Evolutionary conservation across 2,113 vertebrate genomes (phyloP).

Genomic region (Paraplagusia blochii): DNA sequence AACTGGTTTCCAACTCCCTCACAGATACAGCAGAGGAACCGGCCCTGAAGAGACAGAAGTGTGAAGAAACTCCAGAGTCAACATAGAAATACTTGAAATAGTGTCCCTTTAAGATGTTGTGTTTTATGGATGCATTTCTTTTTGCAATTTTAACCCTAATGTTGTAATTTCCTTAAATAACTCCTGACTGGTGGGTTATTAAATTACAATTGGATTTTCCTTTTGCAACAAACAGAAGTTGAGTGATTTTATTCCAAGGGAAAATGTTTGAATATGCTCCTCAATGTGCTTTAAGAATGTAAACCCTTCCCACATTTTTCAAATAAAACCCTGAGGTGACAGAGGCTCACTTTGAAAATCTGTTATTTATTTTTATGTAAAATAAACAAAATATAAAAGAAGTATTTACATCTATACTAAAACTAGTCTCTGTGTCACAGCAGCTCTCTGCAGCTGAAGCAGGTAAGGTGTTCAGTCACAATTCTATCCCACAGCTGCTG

Average conservation of each 20-base stretch:
- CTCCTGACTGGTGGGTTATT: too few species aligned
- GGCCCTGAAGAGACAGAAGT: constrained; percentile 80
- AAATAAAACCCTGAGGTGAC: constrained; percentile 39
- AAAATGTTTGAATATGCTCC: too few species aligned
- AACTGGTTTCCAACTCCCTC: not conserved
- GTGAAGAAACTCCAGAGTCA: constrained; percentile 49
- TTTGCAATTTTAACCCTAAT: too few species aligned
- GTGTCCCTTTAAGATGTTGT: not conserved
- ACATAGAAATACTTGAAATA: constrained; percentile 3
- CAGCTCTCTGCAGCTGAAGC: not conserved
- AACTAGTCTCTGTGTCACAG: constrained; percentile 1
- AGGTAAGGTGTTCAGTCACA: constrained; percentile 4
- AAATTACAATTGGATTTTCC: too few species aligned
- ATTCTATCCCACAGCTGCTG: constrained; percentile 1
- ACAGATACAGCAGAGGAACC: constrained; percentile 78
- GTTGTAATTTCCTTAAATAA: too few species aligned
- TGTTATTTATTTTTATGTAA: constrained; percentile 56
- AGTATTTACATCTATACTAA: constrained; percentile 2
- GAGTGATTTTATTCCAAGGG: too few species aligned
- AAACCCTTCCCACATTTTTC: constrained; percentile 22
- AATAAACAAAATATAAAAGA: constrained; percentile 35
- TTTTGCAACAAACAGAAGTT: too few species aligned
- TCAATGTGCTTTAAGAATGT: too few species aligned
- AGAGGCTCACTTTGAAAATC: not conserved
- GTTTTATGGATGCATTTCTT: constrained; percentile 10